Conservation (phyloP, 2,888 invertebrate species). For the Helobdella robusta region DNA sequence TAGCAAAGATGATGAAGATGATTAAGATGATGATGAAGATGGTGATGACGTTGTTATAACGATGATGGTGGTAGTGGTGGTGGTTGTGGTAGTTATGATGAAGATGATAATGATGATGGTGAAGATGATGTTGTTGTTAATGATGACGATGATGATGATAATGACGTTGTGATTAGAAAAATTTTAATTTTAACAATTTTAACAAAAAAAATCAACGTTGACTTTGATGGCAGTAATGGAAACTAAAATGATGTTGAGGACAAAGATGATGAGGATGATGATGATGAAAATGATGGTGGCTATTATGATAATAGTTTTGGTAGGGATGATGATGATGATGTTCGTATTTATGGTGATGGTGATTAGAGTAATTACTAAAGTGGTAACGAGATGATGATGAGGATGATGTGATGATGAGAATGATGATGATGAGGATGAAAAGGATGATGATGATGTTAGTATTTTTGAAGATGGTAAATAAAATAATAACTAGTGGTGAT, state of each 20-base stretch:
- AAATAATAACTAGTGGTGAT: no score
- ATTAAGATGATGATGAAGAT: neutral
- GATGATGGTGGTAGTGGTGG: conserved; percentile 4
- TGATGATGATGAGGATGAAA: neutral
- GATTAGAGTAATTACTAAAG: no score
- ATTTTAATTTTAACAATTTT: neutral
- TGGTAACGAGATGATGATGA: neutral
- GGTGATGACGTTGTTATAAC: neutral
- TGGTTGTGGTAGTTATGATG: neutral
- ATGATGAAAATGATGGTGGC: conserved; percentile 6
- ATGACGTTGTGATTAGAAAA: neutral
- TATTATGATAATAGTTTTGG: neutral
- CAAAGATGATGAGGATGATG: conserved; percentile 3
- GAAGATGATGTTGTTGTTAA: conserved; percentile 4
- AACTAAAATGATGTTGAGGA: neutral
- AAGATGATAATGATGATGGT: neutral
- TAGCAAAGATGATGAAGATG: neutral
- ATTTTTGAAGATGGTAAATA: neutral
- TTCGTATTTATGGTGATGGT: neutral
- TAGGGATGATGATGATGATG: conserved; percentile 12
- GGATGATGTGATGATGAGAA: neutral
- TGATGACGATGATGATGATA: conserved; percentile 12
- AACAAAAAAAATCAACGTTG: neutral
- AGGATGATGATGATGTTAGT: neutral
- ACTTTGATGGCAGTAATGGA: neutral